A percentile compares a stretch with the other conserved stretches of the same genome.
These are phyloP conservation scores for Scelioninae gen. 2 DNA, from an alignment of 2,888 invertebrate genomes.

Conservation along the genomic window DNA sequence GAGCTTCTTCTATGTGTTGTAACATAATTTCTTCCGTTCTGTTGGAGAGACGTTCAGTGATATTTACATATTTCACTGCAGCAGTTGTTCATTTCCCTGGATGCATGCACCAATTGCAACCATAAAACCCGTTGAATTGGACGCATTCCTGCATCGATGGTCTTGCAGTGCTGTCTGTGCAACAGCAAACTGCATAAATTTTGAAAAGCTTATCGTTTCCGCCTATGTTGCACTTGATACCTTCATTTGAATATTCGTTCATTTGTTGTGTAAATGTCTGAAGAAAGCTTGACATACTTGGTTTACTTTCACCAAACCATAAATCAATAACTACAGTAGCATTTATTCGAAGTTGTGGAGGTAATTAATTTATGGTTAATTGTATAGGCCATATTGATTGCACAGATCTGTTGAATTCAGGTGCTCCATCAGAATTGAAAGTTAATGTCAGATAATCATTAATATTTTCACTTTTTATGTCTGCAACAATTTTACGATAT, in stretches of 20 bases:
- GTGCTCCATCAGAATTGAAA: slow-evolving; percentile 8
- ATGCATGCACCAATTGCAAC: slow-evolving; percentile 8
- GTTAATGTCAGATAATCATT: not conserved
- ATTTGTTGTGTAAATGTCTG: not conserved
- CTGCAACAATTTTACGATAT: slow-evolving; percentile 4
- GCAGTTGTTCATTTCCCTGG: not conserved
- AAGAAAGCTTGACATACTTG: not conserved
- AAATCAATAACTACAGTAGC: not conserved
- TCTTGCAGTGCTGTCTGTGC: slow-evolving; percentile 9
- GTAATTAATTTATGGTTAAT: not conserved
- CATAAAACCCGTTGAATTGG: slow-evolving; percentile 11
- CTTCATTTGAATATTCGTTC: not conserved
- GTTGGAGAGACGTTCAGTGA: not conserved
- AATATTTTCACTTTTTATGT: not conserved
- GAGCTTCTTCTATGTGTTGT: slow-evolving; percentile 4
- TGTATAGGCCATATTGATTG: slow-evolving; percentile 23
- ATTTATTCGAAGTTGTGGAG: not conserved
- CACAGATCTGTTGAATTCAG: slow-evolving; percentile 3
- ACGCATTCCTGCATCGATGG: slow-evolving; percentile 3
- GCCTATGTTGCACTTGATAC: not conserved
- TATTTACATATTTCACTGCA: slow-evolving; percentile 6
- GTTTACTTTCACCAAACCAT: slow-evolving; percentile 17
- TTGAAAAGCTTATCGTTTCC: not conserved
- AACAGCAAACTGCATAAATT: slow-evolving; percentile 7
- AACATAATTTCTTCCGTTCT: not conserved